A percentile compares a stretch with the other conserved stretches of the same genome.
Evolutionary conservation across 1,140 invertebrate species (phyloP).

Genomic region (Whitmania pigra): DNA sequence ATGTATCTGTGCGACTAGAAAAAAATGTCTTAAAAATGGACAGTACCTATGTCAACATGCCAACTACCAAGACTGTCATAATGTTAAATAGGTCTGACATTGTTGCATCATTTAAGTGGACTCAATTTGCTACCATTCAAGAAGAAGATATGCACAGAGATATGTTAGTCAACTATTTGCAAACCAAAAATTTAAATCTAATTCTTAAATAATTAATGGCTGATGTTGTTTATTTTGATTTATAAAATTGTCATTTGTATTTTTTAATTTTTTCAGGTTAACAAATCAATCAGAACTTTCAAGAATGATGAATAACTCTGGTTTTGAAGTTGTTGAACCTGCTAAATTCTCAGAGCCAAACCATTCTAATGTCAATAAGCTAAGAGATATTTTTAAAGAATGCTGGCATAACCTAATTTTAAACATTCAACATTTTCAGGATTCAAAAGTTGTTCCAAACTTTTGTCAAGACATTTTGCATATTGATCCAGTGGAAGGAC

Average conservation of each 20-base stretch:
- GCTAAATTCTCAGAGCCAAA: too few species aligned
- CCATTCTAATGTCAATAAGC: too few species aligned
- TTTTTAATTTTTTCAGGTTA: background rate
- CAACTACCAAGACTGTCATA: conserved; percentile 38
- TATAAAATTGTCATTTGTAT: background rate
- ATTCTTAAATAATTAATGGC: background rate
- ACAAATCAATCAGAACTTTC: too few species aligned
- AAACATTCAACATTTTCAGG: too few species aligned
- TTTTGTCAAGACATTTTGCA: too few species aligned
- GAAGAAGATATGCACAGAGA: conserved; percentile 40
- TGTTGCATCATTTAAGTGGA: conserved; percentile 41
- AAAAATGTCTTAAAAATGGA: conserved; percentile 42
- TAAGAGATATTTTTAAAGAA: too few species aligned
- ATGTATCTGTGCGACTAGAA: conserved; percentile 40
- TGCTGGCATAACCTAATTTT: too few species aligned
- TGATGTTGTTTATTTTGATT: background rate
- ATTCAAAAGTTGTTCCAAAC: too few species aligned
- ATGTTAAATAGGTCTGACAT: conserved; percentile 39
- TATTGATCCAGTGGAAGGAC: conserved; percentile 42
- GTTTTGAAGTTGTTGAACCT: too few species aligned
- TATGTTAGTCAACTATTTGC: conserved; percentile 27
- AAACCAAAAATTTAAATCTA: background rate
- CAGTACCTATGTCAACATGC: conserved; percentile 42
- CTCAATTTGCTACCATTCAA: conserved; percentile 38
- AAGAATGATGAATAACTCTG: too few species aligned